Conservation (phyloP, 2,113 vertebrate genomes). For the Acinonyx jubatus region DNA sequence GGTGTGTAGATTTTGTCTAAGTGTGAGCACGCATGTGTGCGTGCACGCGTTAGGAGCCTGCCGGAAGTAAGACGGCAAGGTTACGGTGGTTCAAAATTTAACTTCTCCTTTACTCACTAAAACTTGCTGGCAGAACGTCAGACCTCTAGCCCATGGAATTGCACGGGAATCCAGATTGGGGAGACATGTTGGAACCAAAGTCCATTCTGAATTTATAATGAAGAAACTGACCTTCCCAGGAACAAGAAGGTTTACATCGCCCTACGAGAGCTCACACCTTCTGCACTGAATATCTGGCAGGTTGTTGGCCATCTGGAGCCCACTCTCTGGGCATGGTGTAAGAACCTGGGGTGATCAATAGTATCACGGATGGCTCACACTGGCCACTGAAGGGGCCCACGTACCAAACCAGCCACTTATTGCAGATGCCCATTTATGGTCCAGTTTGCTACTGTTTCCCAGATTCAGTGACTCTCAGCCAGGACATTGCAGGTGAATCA, state of each 20-base stretch:
- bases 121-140: background rate
- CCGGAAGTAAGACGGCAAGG: background rate
- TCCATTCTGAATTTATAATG: background rate
- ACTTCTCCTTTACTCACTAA: background rate
- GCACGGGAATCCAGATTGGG: background rate
- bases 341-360: background rate
- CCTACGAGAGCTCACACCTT: accelerated
- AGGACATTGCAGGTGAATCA: background rate
- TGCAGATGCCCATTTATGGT: background rate
- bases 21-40: background rate
- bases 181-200: background rate
- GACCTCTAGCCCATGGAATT: background rate
- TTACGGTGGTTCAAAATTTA: background rate
- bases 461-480: background rate
- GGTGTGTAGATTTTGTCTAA: background rate
- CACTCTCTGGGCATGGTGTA: background rate
- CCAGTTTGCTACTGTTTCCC: background rate
- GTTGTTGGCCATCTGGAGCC: background rate
- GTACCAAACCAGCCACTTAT: background rate
- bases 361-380: background rate
- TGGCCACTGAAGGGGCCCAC: too few species aligned
- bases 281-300: background rate
- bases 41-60: background rate
- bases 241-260: background rate
- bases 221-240: background rate